A percentile compares a stretch with the other conserved stretches of the same genome.
Evolutionary conservation across 2,888 invertebrate species (phyloP).

Genomic region (Cephus pulcher): DNA sequence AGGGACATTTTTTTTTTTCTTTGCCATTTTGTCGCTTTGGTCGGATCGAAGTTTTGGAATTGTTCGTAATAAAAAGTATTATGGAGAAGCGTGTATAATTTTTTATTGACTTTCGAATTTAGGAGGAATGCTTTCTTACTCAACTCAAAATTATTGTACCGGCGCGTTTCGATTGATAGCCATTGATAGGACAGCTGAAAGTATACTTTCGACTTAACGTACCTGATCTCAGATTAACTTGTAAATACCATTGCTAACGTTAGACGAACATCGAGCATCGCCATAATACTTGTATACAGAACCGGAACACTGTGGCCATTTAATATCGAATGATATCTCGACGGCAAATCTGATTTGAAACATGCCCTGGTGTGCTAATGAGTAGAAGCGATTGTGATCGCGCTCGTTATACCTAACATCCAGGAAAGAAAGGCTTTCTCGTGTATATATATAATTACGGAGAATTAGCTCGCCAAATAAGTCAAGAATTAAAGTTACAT

Average conservation of each 20-base stretch:
- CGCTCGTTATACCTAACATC: slow-evolving; percentile 6
- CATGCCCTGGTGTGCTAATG: slow-evolving; percentile 36
- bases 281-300: neutral
- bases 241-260: neutral
- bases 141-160: neutral
- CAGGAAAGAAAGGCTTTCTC: slow-evolving; percentile 4
- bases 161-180: neutral
- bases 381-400: slow-evolving; percentile 37
- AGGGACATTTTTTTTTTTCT: neutral
- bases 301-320: neutral
- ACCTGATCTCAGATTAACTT: neutral
- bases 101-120: no score
- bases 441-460: neutral
- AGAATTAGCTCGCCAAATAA: neutral
- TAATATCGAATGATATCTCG: neutral
- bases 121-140: no score
- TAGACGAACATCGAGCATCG: neutral
- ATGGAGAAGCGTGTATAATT: neutral
- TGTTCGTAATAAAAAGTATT: neutral
- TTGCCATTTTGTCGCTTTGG: neutral
- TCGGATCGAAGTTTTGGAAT: neutral
- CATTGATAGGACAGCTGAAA: neutral
- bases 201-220: neutral
- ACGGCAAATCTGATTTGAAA: neutral
- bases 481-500: neutral